Base-by-base conservation (phyloP, 2,888 invertebrate genomes). In the Carpatolechia fugitivella region DNA sequence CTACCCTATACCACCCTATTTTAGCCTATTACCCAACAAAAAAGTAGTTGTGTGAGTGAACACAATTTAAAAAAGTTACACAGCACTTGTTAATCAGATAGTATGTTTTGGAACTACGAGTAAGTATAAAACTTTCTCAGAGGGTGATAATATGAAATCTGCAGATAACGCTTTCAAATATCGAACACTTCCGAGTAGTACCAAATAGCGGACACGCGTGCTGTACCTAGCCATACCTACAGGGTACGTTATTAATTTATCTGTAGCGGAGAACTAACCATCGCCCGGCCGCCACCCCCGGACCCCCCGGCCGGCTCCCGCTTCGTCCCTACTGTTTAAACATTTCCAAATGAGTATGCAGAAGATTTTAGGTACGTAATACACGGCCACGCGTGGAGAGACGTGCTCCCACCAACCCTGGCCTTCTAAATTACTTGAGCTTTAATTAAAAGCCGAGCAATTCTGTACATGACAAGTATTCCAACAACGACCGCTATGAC, bases 311-410 rank as follows among this genome's bases (percentile, higher is more conserved):
- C 44, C 74, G n/a, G 24, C 24, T 59, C 69, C 70, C 68, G 68
- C 72, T 74, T 64, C 57, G 62, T 60, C 60, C 49, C 49, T 64
- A 68, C 78, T 82, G 85, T 86, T 89, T 86, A 87, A 89, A 88
- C 87, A 87, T 85, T 84, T 82, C 89, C 79, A 87, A 90, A 87
- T 84, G 88, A 86, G 88, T 87, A 86, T 88, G 88, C 89, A 85
- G 82, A 83, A 84, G 82, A 84, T 80, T 83, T 77, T 80, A 50
- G 50, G 50, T 50, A 50, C 38, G 78, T 80, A 78, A 82, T 78
- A 84, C 82, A 82, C 79, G 80, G 80, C 77, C 82, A 79, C 68
- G 78, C 79, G 76, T 76, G 67, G 69, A 64, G 63, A 3, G 51
- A 57, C 62, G 52, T 47, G 54, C 62, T 60, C 66, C 48, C 49